Evolutionary conservation across 53 echinoderm and acorn worm species (phyloP).

Genomic region (Pentamera pediparva): DNA sequence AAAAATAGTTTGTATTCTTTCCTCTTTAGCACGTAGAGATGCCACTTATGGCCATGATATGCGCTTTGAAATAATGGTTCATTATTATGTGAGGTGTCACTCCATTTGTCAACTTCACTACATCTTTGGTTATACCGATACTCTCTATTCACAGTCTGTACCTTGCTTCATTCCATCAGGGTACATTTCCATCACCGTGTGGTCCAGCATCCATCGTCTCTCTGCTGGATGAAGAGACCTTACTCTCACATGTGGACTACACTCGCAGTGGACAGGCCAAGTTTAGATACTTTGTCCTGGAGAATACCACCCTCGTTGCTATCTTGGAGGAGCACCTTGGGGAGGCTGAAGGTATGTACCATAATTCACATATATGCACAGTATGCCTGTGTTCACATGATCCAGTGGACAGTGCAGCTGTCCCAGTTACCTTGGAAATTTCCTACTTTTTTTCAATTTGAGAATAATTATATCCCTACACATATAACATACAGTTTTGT

Average conservation of each 20-base stretch:
- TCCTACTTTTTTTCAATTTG: too few species aligned
- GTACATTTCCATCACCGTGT: constrained; percentile 84
- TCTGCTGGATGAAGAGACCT: constrained; percentile 72
- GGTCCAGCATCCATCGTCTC: constrained; percentile 86
- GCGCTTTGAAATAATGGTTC: neutral
- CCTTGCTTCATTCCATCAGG: constrained; percentile 38
- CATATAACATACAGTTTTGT: too few species aligned
- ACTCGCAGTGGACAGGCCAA: constrained; percentile 19
- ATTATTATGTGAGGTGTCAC: too few species aligned
- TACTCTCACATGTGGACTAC: constrained; percentile 61
- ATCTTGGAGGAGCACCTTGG: constrained; percentile 81
- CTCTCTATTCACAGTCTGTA: too few species aligned
- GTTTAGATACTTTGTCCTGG: constrained; percentile 91
- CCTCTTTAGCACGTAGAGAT: too few species aligned
- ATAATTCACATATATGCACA: neutral
- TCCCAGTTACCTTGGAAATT: too few species aligned
- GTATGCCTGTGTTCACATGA: too few species aligned
- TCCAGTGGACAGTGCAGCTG: neutral
- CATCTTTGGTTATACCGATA: too few species aligned
- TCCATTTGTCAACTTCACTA: too few species aligned
- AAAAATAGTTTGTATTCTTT: too few species aligned
- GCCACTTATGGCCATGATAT: too few species aligned
- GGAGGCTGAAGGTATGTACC: constrained; percentile 52
- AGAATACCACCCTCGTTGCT: constrained; percentile 83
- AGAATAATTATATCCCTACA: too few species aligned